Evolutionary conservation across 2,888 invertebrate species (phyloP).

Genomic region (Meghimatium bilineatum): DNA sequence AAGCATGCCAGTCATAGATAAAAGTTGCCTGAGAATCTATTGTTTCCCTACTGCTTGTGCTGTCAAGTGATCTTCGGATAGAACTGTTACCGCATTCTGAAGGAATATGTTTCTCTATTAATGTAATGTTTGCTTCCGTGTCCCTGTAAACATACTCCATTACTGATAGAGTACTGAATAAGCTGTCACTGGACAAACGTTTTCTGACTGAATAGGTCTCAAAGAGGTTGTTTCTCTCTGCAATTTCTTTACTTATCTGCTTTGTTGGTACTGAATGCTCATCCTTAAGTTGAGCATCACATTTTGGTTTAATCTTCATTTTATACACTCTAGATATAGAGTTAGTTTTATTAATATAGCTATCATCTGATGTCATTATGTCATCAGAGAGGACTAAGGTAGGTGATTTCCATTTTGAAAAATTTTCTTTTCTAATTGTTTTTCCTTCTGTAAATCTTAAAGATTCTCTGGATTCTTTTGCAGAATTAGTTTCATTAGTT

Average conservation of each 20-base stretch:
- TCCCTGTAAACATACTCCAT: slow-evolving; percentile 67
- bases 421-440: not conserved
- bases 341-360: slow-evolving; percentile 38
- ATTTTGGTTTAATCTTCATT: slow-evolving; percentile 21
- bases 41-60: slow-evolving; percentile 53
- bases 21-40: slow-evolving; percentile 61
- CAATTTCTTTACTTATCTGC: not conserved
- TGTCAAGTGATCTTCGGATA: slow-evolving; percentile 61
- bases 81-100: slow-evolving; percentile 63
- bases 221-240: not conserved
- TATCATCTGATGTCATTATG: slow-evolving; percentile 53
- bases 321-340: slow-evolving; percentile 24
- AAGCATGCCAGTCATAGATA: slow-evolving; percentile 61
- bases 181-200: slow-evolving; percentile 53
- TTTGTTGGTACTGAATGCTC: not conserved
- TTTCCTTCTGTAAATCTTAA: not conserved
- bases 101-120: slow-evolving; percentile 67
- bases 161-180: slow-evolving; percentile 60
- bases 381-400: slow-evolving; percentile 36
- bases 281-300: not conserved
- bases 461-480: not conserved
- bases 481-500: not conserved
- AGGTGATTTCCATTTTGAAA: slow-evolving; percentile 44
- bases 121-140: slow-evolving; percentile 62
- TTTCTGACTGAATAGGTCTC: slow-evolving; percentile 13